These are phyloP conservation scores for Sinopyrophorus schimmeli DNA, from an alignment of 2,888 invertebrate genomes.

Conservation along the genomic window DNA sequence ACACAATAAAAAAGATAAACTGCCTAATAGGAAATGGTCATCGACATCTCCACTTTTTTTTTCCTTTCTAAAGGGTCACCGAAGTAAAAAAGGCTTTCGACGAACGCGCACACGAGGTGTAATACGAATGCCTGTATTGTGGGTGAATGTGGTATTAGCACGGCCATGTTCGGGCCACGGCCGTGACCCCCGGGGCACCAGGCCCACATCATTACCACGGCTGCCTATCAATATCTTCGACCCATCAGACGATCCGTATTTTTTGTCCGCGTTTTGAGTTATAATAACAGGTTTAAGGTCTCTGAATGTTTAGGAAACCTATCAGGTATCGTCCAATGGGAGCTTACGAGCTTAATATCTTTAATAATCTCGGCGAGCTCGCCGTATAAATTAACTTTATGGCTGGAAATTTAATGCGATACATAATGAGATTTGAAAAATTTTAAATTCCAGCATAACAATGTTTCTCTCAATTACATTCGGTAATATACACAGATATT, in stretches of 20 bases:
- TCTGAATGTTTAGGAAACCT: conserved; percentile 42
- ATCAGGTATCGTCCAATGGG: conserved; percentile 42
- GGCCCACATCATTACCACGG: conserved; percentile 39
- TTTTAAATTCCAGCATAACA: conserved; percentile 48
- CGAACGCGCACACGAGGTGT: conserved; percentile 18
- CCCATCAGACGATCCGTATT: conserved; percentile 37
- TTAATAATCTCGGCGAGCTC: conserved; percentile 48
- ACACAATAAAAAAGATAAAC: conserved; percentile 4
- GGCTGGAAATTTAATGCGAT: conserved; percentile 51
- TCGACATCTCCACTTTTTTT: conserved; percentile 23
- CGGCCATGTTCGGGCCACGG: conserved; percentile 33
- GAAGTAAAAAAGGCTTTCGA: conserved; percentile 4
- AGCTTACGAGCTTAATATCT: conserved; percentile 47
- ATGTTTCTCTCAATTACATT: conserved; percentile 41
- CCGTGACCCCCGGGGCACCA: conserved; percentile 39
- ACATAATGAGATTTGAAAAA: conserved; percentile 51
- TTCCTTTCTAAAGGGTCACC: conserved; percentile 8
- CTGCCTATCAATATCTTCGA: conserved; percentile 38
- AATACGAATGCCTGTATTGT: conserved; percentile 18
- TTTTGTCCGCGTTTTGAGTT: conserved; percentile 47
- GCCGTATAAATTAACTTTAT: conserved; percentile 52
- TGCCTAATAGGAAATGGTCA: conserved; percentile 1
- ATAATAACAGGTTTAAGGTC: conserved; percentile 50
- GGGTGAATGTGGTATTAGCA: conserved; percentile 26
- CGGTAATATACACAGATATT: conserved; percentile 24